A percentile compares a stretch with the other conserved stretches of the same genome.
These are phyloP conservation scores for Aurelia aurita DNA, from an alignment of 30 jellyfish, hydroid and myxozoan genomes.

Conservation along the genomic window DNA sequence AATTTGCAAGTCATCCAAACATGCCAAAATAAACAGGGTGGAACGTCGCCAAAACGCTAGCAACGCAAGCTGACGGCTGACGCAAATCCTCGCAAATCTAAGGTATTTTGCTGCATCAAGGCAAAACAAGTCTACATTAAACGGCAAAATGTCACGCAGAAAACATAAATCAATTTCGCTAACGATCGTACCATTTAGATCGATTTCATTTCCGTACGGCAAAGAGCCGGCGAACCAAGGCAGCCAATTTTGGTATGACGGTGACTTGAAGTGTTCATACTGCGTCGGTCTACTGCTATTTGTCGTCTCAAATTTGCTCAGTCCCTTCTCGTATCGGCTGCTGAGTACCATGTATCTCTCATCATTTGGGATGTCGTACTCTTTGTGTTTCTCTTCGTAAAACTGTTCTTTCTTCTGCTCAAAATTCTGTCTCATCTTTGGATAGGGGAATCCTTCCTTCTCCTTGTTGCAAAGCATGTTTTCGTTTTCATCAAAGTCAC, in stretches of 20 bases:
- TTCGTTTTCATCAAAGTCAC: neutral
- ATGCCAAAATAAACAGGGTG: too few species aligned
- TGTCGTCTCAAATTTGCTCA: neutral
- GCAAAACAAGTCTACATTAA: too few species aligned
- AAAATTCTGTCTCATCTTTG: neutral
- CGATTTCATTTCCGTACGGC: neutral
- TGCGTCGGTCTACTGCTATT: neutral
- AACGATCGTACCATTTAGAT: too few species aligned
- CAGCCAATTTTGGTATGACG: conserved; percentile 11
- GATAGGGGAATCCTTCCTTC: neutral
- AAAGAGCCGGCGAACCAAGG: conserved; percentile 21
- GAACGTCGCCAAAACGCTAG: too few species aligned
- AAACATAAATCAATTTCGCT: too few species aligned
- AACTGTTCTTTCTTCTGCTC: neutral
- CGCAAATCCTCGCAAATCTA: too few species aligned
- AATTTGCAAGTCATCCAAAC: too few species aligned
- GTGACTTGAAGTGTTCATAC: neutral
- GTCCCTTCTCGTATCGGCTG: neutral
- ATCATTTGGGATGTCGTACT: neutral
- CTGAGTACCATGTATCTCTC: conserved; percentile 2
- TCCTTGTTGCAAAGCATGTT: neutral
- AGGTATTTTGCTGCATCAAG: too few species aligned
- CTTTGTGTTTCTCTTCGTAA: neutral
- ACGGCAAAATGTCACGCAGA: too few species aligned
- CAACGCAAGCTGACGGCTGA: too few species aligned